Percentiles rank a stretch among this genome's conserved stretches.
These are phyloP conservation scores for Cryptosula pallasiana DNA, from an alignment of 2,888 invertebrate species.

Conservation along the genomic window DNA sequence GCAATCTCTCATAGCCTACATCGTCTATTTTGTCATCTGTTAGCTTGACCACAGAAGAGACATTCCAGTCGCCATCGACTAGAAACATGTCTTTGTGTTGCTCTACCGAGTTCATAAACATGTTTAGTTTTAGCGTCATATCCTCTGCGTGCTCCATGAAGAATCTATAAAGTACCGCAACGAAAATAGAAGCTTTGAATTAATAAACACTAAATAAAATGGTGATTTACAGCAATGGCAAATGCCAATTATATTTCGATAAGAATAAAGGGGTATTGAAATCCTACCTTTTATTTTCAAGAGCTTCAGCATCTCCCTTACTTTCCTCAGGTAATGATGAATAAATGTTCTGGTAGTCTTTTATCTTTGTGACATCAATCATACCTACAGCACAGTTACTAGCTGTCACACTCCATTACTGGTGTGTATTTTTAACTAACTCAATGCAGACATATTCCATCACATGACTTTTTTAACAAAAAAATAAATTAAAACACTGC, in stretches of 20 bases:
- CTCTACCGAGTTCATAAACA: slow-evolving; percentile 38
- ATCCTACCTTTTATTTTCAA: slow-evolving; percentile 37
- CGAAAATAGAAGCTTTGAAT: background rate
- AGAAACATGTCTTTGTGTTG: slow-evolving; percentile 44
- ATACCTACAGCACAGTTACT: slow-evolving; percentile 45
- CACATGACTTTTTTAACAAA: too few relatives aligned
- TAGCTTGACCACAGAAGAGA: slow-evolving; percentile 41
- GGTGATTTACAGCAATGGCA: too few relatives aligned
- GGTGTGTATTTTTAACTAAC: too few relatives aligned
- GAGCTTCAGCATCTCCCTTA: slow-evolving; percentile 40
- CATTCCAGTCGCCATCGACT: slow-evolving; percentile 43
- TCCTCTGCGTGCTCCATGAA: slow-evolving; percentile 47
- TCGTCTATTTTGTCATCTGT: slow-evolving; percentile 45
- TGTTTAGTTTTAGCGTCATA: slow-evolving; percentile 43
- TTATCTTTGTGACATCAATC: slow-evolving; percentile 45
- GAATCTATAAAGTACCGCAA: slow-evolving; percentile 32
- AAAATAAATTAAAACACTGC: too few relatives aligned
- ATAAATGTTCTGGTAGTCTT: slow-evolving; percentile 41
- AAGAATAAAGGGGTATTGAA: too few relatives aligned
- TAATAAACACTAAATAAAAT: too few relatives aligned
- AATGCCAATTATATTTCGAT: too few relatives aligned
- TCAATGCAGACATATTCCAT: too few relatives aligned
- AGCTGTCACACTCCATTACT: too few relatives aligned
- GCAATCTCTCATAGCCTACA: slow-evolving; percentile 46
- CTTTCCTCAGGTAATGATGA: slow-evolving; percentile 40